phyloP scores from a whole-genome alignment of 2,113 vertebrate genomes.

The Chrysochloris asiatica region DNA sequence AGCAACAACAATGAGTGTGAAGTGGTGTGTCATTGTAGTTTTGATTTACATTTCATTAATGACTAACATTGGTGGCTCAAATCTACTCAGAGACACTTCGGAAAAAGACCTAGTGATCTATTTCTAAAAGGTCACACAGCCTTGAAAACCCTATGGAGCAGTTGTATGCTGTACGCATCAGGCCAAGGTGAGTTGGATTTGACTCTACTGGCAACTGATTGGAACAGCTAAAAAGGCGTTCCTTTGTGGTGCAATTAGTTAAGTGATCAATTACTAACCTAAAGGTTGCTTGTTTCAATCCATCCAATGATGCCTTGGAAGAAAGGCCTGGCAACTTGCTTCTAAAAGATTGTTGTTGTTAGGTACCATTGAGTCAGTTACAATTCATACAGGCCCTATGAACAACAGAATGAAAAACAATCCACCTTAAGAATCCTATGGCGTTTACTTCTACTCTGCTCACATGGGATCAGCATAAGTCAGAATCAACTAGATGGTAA shows the following conservation, averaged over 20 bases:
- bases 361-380: too few relatives aligned
- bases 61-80: not conserved
- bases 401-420: too few relatives aligned
- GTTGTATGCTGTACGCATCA: too few relatives aligned
- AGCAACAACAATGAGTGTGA: not conserved
- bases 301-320: not conserved
- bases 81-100: not conserved
- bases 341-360: not conserved
- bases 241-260: not conserved
- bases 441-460: not conserved
- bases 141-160: not conserved
- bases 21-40: not conserved
- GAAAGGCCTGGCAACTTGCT: not conserved
- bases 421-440: not conserved
- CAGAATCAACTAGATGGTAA: not conserved
- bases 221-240: not conserved
- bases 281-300: too few relatives aligned
- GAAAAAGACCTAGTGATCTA: too few relatives aligned
- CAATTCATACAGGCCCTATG: too few relatives aligned
- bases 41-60: constrained; percentile 8
- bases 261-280: too few relatives aligned
- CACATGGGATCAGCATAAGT: not conserved
- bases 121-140: not conserved
- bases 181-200: too few relatives aligned
- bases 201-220: not conserved